These are phyloP conservation scores for Drosophila percnosoma DNA, from an alignment of 2,888 invertebrate species.

Conservation along the genomic window DNA sequence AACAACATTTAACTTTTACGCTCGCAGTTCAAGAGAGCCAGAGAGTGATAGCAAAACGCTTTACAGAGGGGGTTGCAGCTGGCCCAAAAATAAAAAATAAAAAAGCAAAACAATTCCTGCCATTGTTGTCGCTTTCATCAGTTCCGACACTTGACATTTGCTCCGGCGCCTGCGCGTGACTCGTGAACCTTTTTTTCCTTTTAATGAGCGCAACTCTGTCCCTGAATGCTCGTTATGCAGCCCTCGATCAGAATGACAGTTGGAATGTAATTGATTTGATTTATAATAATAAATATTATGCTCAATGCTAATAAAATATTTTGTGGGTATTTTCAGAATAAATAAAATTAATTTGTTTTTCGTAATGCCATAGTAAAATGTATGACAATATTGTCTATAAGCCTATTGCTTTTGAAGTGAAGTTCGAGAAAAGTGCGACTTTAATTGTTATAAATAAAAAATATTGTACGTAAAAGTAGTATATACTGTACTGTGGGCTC, in stretches of 20 bases:
- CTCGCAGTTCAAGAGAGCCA: not conserved
- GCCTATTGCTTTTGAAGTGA: not conserved
- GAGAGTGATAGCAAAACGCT: not conserved
- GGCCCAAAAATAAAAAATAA: slow-evolving; percentile 24
- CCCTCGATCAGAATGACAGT: slow-evolving; percentile 20
- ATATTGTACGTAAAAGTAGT: not conserved
- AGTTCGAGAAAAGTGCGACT: not conserved
- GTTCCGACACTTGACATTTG: slow-evolving; percentile 73
- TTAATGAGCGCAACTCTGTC: not conserved
- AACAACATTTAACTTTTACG: slow-evolving; percentile 17
- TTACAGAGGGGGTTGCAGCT: slow-evolving; percentile 29
- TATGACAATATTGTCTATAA: not conserved
- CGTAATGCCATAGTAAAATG: not conserved
- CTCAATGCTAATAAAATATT: not conserved
- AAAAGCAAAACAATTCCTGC: slow-evolving; percentile 39
- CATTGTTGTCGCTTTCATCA: slow-evolving; percentile 39
- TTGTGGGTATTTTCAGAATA: not conserved
- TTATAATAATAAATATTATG: not conserved
- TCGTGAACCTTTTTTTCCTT: not conserved
- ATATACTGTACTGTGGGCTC: not conserved
- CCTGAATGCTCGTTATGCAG: not conserved
- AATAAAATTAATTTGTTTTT: not conserved
- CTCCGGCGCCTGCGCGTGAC: slow-evolving; percentile 40
- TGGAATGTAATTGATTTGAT: not conserved
- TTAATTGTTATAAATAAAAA: not conserved